phyloP scores from a whole-genome alignment of 2,113 vertebrate genomes.

The Patagioenas fasciata region DNA sequence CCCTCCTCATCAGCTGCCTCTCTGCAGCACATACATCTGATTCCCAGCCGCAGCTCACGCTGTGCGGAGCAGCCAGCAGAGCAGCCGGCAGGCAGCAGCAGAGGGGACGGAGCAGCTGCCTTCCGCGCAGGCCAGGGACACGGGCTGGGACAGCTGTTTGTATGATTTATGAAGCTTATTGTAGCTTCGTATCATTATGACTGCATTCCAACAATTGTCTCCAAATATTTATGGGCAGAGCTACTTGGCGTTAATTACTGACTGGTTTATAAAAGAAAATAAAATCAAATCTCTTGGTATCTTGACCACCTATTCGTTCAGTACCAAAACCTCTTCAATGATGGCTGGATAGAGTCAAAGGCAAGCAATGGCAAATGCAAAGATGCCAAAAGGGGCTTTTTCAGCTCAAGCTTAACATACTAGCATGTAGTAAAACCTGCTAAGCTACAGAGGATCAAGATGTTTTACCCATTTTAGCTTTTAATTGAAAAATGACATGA shows the following conservation, averaged over 20 bases:
- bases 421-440: not conserved
- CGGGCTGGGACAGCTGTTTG: slow-evolving; percentile 25
- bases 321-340: not conserved
- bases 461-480: not conserved
- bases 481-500: not conserved
- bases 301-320: not conserved
- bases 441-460: not conserved
- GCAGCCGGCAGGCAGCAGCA: slow-evolving; percentile 66
- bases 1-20: slow-evolving; percentile 55
- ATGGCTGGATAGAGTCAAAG: not conserved
- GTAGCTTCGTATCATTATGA: not conserved
- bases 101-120: slow-evolving; percentile 55
- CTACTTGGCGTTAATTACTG: not conserved
- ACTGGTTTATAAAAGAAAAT: not conserved
- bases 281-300: not conserved
- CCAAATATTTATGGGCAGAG: slow-evolving; percentile 46
- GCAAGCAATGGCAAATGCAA: not conserved
- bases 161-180: slow-evolving; percentile 44
- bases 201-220: slow-evolving; percentile 62
- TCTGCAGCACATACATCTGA: not conserved
- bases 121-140: not conserved
- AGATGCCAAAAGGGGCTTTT: not conserved
- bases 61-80: not conserved
- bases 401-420: not conserved
- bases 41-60: slow-evolving; percentile 40